These are phyloP conservation scores for Lepidostoma basale DNA, from an alignment of 1,140 invertebrate genomes.

Conservation along the genomic window DNA sequence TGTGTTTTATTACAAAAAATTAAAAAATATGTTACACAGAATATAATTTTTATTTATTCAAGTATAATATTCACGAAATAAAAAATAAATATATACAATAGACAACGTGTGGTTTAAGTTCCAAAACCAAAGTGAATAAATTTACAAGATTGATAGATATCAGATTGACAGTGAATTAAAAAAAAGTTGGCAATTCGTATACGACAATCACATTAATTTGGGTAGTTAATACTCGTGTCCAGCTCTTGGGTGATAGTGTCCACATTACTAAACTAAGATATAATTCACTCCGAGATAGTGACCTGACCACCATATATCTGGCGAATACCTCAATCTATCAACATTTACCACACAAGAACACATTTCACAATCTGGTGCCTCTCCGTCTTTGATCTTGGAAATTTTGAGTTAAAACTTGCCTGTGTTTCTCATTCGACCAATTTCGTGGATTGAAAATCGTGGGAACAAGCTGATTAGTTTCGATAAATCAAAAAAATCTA, in stretches of 20 bases:
- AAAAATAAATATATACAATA: no score
- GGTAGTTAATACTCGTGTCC: conserved; percentile 1
- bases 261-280: neutral
- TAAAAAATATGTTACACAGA: no score
- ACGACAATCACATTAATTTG: conserved; percentile 19
- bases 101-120: neutral
- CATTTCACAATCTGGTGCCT: conserved; percentile 2
- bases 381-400: neutral
- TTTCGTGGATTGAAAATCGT: neutral
- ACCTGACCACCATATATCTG: conserved; percentile 25
- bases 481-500: neutral
- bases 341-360: conserved; percentile 2
- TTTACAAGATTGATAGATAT: conserved; percentile 6
- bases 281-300: conserved; percentile 1
- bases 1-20: no score
- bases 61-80: no score
- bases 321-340: conserved; percentile 21
- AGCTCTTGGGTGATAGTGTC: conserved; percentile 8
- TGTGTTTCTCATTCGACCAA: no score
- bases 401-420: neutral
- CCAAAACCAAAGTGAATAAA: no score
- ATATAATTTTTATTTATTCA: no score
- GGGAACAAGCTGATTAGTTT: neutral
- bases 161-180: neutral
- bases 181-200: conserved; percentile 4